Evolutionary conservation across 2,113 vertebrate species (phyloP), one percentile per base, ranked within the genome.

Genomic region (Cynocephalus volans): DNA sequence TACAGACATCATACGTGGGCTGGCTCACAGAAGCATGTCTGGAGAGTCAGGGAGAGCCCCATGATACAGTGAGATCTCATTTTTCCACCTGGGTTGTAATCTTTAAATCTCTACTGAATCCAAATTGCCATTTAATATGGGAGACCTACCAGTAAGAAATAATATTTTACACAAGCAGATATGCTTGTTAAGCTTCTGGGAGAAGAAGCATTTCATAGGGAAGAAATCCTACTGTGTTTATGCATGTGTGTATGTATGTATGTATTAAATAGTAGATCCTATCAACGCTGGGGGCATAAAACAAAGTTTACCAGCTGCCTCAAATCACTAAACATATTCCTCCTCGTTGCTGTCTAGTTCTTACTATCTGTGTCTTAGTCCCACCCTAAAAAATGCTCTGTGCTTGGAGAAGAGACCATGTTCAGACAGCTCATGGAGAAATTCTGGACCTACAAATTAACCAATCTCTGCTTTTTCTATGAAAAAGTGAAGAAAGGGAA

Each of bases 101-200:
- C 54, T 91, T 45, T 75, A 69, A 52, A 60, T 76, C 86, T 80
- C 93, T 97, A 81, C 89, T 97, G 84, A 72, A 65, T 97, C 90
- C 87, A 92, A 85, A 17, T 33, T 87, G 9, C 62, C 96, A 90
- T 80, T 94, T 96, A 95, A 96, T 88, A 95, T 76, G 97, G 96
- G 93, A 95, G 96, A 97, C 70, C 96, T 98, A 96, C 96, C 96
- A 97, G 96, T 96, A 96, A 98, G 95, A 95, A 98, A 97, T 95
- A 95, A 96, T 89, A 97, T 97, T 98, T 95, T 97, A 92, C 56
- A 89, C 92, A 90, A 96, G 97, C 93, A 98, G 90, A 97, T 83
- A 64, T 3, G 8, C 77, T 64, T 95, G 79, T 90, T 97, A 98
- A 92, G 89, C 93, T 85, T 21, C 79, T 48, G 52, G 73, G 62